Percentiles rank a stretch among this genome's conserved stretches.
Conservation (phyloP, 2,113 vertebrate species). For the Turnix velox region DNA sequence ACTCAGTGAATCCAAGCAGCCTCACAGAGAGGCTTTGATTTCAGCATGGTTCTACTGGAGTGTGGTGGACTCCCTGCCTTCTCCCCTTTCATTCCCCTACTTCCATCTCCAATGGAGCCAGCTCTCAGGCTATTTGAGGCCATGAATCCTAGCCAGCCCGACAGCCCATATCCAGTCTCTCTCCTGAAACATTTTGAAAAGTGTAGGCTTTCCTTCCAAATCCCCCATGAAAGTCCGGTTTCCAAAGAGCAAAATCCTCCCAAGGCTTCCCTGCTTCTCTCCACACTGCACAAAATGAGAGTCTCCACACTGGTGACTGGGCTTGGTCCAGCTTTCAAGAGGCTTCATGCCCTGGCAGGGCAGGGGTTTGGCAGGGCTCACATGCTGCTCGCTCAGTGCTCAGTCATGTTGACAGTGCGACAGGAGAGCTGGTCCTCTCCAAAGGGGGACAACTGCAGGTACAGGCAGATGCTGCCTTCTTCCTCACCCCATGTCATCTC, state of each 20-base stretch:
- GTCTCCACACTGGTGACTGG: fast-evolving
- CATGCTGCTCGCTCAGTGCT: fast-evolving
- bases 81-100: not conserved
- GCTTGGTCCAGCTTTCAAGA: not conserved
- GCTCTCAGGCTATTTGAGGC: not conserved
- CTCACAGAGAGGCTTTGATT: not conserved
- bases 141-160: not conserved
- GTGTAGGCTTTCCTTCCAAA: not conserved
- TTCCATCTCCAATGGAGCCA: not conserved
- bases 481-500: not conserved
- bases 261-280: not conserved
- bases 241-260: not conserved
- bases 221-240: not conserved
- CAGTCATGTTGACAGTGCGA: not conserved
- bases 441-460: not conserved
- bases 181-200: not conserved
- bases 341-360: not conserved
- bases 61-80: not conserved
- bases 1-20: not conserved
- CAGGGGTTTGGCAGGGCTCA: not conserved
- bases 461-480: not conserved
- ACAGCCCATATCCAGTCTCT: not conserved
- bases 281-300: fast-evolving
- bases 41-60: not conserved
- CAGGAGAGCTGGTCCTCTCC: not conserved